These are phyloP conservation scores for Isichthys henryi DNA, from an alignment of 2,113 vertebrate genomes.

Conservation along the genomic window DNA sequence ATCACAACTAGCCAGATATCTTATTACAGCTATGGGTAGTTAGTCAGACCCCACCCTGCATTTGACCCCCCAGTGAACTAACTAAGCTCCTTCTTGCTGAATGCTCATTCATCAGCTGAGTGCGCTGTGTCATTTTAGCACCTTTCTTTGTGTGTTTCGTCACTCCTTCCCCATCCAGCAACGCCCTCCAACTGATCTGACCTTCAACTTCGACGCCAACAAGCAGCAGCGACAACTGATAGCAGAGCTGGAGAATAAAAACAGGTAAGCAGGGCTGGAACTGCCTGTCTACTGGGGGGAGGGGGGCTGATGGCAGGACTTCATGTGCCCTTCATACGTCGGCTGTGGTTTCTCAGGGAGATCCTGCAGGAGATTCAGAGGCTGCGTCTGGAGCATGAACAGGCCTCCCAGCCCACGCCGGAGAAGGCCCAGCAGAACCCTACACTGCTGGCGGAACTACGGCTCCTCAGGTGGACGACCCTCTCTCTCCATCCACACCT, in stretches of 20 bases:
- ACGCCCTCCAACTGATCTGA: slow-evolving; percentile 65
- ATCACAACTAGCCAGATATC: too few species aligned
- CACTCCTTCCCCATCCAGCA: slow-evolving; percentile 49
- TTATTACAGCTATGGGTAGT: not conserved
- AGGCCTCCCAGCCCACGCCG: slow-evolving; percentile 78
- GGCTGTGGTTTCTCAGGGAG: slow-evolving; percentile 59
- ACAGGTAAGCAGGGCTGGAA: slow-evolving; percentile 64
- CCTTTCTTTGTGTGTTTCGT: not conserved
- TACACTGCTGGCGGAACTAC: slow-evolving; percentile 79
- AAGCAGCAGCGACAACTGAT: slow-evolving; percentile 91
- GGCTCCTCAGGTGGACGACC: slow-evolving; percentile 72
- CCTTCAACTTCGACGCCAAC: slow-evolving; percentile 83
- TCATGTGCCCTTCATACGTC: not conserved
- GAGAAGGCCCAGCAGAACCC: slow-evolving; percentile 89
- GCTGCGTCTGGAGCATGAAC: slow-evolving; percentile 81
- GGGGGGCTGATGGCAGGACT: not conserved
- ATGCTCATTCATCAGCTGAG: not conserved
- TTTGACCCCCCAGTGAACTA: not conserved
- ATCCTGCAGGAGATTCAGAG: slow-evolving; percentile 90
- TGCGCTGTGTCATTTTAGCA: not conserved
- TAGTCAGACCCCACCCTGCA: not conserved
- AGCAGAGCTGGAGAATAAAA: slow-evolving; percentile 87
- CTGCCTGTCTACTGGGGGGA: not conserved
- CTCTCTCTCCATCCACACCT: not conserved
- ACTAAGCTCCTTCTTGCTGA: not conserved